phyloP scores from a whole-genome alignment of 2,113 vertebrate genomes.

The Thermophis baileyi region DNA sequence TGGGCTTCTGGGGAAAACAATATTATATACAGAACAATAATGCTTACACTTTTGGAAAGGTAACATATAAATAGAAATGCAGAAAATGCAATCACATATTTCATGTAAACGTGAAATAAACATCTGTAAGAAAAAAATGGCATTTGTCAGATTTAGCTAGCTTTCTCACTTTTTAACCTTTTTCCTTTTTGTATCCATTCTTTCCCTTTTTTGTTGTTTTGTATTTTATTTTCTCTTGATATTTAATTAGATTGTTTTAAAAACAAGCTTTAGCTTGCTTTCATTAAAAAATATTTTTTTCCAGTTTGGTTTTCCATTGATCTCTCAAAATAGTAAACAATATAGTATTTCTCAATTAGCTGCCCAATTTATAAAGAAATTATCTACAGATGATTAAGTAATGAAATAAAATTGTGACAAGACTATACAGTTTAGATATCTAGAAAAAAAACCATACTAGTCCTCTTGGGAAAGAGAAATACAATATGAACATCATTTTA shows the following conservation, averaged over 20 bases:
- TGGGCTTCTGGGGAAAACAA: not conserved
- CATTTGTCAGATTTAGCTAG: not conserved
- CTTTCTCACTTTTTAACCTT: not conserved
- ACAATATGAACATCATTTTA: not conserved
- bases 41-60: conserved; percentile 36
- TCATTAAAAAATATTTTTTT: not conserved
- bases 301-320: not conserved
- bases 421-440: not conserved
- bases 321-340: not conserved
- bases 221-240: not conserved
- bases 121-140: conserved; percentile 4
- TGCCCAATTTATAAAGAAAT: not conserved
- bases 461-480: not conserved
- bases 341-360: not conserved
- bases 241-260: not conserved
- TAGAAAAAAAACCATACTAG: not conserved
- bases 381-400: not conserved
- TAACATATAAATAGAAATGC: conserved; percentile 1
- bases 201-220: not conserved
- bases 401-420: not conserved
- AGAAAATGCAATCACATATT: conserved; percentile 37
- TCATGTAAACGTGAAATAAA: conserved; percentile 25
- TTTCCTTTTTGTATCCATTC: not conserved
- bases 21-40: conserved; percentile 40
- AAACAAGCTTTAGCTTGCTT: not conserved